Percentiles rank a stretch among this genome's conserved stretches.
phyloP scores from a whole-genome alignment of 2,888 invertebrate species.

The Trichogramma evanescens region DNA sequence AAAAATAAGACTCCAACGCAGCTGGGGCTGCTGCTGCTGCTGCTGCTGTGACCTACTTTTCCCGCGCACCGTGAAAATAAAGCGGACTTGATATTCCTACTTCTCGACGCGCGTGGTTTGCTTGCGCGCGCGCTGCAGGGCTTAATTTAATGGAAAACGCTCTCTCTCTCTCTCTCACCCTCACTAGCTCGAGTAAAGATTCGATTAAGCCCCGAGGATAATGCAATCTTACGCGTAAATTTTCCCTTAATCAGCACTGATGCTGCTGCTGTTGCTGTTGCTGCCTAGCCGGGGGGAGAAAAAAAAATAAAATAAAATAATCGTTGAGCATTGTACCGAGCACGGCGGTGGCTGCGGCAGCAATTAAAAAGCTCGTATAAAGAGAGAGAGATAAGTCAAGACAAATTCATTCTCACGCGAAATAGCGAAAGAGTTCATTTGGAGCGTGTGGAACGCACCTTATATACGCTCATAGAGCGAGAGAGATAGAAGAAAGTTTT shows the following conservation, averaged over 20 bases:
- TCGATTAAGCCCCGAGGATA: constrained; percentile 17
- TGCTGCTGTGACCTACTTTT: neutral
- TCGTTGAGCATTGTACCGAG: neutral
- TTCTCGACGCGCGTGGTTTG: neutral
- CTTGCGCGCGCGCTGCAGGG: neutral
- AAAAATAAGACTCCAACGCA: no score
- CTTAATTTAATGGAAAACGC: constrained; percentile 12
- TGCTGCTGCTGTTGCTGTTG: neutral
- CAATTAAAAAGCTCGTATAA: neutral
- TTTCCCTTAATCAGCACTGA: constrained; percentile 16
- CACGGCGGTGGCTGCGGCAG: neutral
- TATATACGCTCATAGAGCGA: no score
- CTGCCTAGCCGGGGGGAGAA: neutral
- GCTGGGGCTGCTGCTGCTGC: no score
- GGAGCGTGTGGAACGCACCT: no score
- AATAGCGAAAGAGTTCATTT: no score
- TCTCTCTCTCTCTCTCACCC: neutral
- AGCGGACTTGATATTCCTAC: constrained; percentile 7
- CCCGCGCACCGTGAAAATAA: constrained; percentile 1
- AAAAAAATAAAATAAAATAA: constrained; percentile 11
- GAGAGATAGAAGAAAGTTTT: no score
- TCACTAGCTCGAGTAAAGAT: neutral
- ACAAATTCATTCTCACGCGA: no score
- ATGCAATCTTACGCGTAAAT: constrained; percentile 19
- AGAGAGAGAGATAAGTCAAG: no score